Evolutionary conservation across 2,113 vertebrate species (phyloP), one percentile per base, ranked within the genome.

Genomic region (Tetrax tetrax): DNA sequence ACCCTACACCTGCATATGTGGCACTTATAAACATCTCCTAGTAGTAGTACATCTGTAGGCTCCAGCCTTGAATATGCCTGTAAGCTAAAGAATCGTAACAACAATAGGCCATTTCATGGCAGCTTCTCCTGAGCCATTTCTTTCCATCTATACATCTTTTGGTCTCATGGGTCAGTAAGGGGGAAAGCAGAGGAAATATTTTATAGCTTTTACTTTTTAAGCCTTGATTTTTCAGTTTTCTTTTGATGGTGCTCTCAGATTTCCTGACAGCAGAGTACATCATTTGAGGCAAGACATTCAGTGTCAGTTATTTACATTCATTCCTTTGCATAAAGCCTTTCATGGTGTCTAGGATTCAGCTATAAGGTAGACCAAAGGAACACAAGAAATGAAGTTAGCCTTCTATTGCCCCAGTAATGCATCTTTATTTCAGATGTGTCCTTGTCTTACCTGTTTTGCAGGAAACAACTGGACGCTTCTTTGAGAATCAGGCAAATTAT

Each of bases 401-500:
- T 80, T 6, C 25, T 56, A 0, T 79, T 81, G 33, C 22, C 14
- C 10, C 20, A 48, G 0, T 74, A 27, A 23, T 60, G 10, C 13
- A 4, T 61, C 41, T 74, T 81, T 64, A 43, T 92, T 54, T 94
- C 60, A 78, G n/a, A 31, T 31, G 38, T 66, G 29, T 83, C 61
- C 31, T 72, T 31, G 9, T 95, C 83, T 97, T 82, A 22, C 33
- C 66, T 92, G 23, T 97, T 90, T 91, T 95, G 25, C 96, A 99
- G 99, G 97, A 94, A 83, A 96, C 97, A 93, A 97, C 96, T 50
- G 98, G 98, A 69, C 97, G 94, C 75, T 98, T 98, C 91, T 99
- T 98, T 96, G 99, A 98, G 95, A 99, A 98, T 93, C 98, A 98
- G 92, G 99, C 98, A 37, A 98, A 70, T 7, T 99, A 99, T 25